phyloP scores from a whole-genome alignment of 2,113 vertebrate genomes.

The Hiodon tergisus region DNA sequence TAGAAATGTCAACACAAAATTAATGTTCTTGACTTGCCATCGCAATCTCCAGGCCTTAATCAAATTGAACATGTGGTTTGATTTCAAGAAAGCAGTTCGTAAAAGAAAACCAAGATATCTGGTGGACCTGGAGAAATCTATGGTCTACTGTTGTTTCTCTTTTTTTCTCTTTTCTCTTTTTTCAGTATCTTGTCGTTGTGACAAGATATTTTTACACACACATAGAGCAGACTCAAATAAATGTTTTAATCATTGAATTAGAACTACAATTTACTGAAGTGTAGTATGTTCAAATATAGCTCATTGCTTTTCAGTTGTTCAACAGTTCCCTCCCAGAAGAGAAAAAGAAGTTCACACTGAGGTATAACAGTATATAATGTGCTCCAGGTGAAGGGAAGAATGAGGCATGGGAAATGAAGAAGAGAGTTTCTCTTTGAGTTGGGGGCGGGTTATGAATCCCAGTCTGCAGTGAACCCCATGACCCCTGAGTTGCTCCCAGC shows the following conservation, averaged over 20 bases:
- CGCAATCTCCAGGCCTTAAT: no score
- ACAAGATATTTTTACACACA: no score
- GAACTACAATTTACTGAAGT: conserved; percentile 9
- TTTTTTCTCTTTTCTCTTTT: no score
- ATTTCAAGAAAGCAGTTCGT: no score
- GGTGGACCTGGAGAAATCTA: no score
- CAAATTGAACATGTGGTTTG: no score
- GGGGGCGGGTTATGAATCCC: conserved; percentile 36
- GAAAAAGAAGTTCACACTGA: conserved; percentile 26
- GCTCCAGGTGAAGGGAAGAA: conserved; percentile 51
- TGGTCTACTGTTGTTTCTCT: no score
- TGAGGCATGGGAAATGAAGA: conserved; percentile 42
- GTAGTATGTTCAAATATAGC: conserved; percentile 15
- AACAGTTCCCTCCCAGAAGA: conserved; percentile 26
- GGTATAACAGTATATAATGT: conserved; percentile 46
- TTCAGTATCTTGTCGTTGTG: no score
- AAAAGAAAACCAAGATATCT: no score
- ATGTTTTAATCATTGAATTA: conserved; percentile 13
- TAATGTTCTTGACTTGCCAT: no score
- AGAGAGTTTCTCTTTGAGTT: conserved; percentile 42
- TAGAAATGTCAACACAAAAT: no score
- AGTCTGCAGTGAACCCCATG: conserved; percentile 47
- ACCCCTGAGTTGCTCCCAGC: conserved; percentile 53
- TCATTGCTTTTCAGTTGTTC: conserved; percentile 22
- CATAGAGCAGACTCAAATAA: background rate